Base-by-base conservation (phyloP, 2,888 invertebrate species). In the Cacoxenus indagator region DNA sequence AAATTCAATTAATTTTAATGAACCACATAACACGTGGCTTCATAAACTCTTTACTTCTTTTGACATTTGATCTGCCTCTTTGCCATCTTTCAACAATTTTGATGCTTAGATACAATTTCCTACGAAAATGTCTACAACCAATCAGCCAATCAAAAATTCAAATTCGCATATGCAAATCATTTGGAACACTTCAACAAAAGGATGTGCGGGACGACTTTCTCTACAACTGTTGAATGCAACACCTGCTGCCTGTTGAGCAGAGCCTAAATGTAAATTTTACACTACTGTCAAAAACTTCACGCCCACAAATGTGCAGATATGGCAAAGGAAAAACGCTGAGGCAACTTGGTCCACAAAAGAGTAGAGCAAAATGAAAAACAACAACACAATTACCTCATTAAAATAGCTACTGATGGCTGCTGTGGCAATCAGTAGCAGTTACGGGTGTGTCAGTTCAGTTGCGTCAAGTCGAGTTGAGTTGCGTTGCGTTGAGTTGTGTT, bases 371-470 rank as follows among this genome's bases (percentile, higher is more conserved):
- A 27, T 8, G 14, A 14, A n/a, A 24, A n/a, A 17, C 55, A 55
- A 55, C 37, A 9, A 62, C 14, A 37, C 61, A 62, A 62, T 62
- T 45, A 26, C 43, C 61, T 62, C 43, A 62, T 62, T 62, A 24
- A 45, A 62, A 22, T 24, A 45, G 61, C 61, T 62, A 62, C 61
- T 45, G 61, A 62, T 14, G 37, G 5, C 37, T 37, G 37, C 8
- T 37, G 37, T 37, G 37, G 37, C 37, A 37, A 37, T 37, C 37
- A 37, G 14, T 14, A 11, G 29, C 59, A 59, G 31, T 59, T 37
- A 31, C 19, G 37, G 59, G 59, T 31, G 59, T 31, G 59, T 59
- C 59, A 59, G 59, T 11, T 8, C 37, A 37, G 37, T 14, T 37
- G 9, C 8, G 37, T 5, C 14, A 8, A 4, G 37, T 5, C 14